Base-by-base conservation (phyloP, 2,113 vertebrate species). In the Malurus alboscapulatus region DNA sequence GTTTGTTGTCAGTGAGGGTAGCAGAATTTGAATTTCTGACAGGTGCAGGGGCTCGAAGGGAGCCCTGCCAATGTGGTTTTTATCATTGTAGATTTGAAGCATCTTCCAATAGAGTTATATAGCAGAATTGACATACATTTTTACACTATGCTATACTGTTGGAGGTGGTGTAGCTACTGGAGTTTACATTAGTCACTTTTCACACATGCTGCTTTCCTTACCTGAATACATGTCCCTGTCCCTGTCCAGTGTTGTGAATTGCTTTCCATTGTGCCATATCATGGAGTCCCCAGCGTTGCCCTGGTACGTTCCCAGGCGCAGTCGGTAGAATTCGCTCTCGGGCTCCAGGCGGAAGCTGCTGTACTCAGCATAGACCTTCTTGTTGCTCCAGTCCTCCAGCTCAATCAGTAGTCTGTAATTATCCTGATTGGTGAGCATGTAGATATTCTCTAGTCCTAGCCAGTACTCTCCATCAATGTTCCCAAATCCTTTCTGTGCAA, bases 301-400 rank as follows among this genome's bases (percentile, higher is more conserved):
- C 92, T 99, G 99, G 96, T 99, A 99, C 2, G 98, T 98, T 38
- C 99, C 99, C 61, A 99, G 94, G 55, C 99, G 98, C 62, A 99
- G 92, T 13, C 98, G 98, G 57, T 99, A 99, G 65, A 97, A 99
- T 69, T 99, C 99, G 1, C 97, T 98, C 96, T 99, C 99, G 0
- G 99, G 83, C 96, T 99, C 99, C 93, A 99, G 96, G 42, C 97
- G 98, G 96, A 99, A 99, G 93, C 99, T 99, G 96, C 99, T 99
- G 77, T 99, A 99, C 97, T 99, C 99, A 0, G 99, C 99, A 0
- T 99, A 99, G 34, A 99, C 99, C 92, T 99, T 99, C 95, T 99
- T 99, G 88, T 98, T 99, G 71, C 98, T 98, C 99, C 99, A 99
- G 97, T 99, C 99, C 97, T 99, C 99, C 94, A 99, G 81, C 96